phyloP scores from a whole-genome alignment of 2,113 vertebrate genomes.

The Barnardius zonarius region DNA sequence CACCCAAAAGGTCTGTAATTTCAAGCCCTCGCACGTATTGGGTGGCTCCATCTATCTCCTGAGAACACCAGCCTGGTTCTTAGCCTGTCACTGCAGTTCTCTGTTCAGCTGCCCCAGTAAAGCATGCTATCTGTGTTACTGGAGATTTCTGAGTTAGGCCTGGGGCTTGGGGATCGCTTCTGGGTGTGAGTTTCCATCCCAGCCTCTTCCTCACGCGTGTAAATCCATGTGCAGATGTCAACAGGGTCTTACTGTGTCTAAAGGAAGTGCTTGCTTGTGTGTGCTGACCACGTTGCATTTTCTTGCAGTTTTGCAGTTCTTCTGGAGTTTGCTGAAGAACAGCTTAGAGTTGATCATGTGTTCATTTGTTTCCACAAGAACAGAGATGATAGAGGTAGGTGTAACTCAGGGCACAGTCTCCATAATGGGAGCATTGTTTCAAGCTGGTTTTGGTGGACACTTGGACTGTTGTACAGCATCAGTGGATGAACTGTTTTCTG shows the following conservation, averaged over 20 bases:
- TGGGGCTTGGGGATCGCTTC: neutral
- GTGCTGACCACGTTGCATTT: neutral
- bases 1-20: neutral
- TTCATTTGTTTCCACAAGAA: slow-evolving; percentile 98
- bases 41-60: neutral
- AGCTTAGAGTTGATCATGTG: slow-evolving; percentile 87
- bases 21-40: neutral
- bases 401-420: accelerated
- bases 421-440: too few species aligned
- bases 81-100: neutral
- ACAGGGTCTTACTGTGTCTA: neutral
- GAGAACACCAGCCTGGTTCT: neutral
- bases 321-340: slow-evolving; percentile 94
- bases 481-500: neutral
- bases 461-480: too few species aligned
- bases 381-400: slow-evolving; percentile 92
- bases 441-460: neutral
- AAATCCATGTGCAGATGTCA: neutral
- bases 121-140: accelerated
- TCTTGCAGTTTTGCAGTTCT: slow-evolving; percentile 86
- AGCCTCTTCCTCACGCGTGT: neutral
- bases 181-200: neutral
- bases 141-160: neutral
- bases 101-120: neutral
- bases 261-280: accelerated